Evolutionary conservation across 1,140 invertebrate species (phyloP), one percentile per base, ranked within the genome.

Genomic region (Anoplophora glabripennis): DNA sequence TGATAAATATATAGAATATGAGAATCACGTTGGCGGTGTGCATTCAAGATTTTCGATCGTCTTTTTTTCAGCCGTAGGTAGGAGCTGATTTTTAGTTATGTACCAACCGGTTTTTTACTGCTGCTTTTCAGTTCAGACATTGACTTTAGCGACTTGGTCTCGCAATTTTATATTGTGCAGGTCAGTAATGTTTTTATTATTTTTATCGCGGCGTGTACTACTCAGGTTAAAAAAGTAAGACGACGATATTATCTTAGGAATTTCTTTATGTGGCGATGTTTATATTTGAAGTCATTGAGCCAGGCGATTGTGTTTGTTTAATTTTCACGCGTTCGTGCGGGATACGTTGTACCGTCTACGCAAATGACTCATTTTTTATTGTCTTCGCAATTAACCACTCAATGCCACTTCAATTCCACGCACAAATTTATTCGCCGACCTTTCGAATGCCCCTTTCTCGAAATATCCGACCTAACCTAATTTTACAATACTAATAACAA

Each of bases 131-230:
- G 61, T 59, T 53, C 64, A 65, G 57, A 56, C 64, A 58, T 63
- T 63, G 61, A 66, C 61, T 66, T 56, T 58, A 53, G 49, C 54
- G 57, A 60, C 59, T 49, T 46, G 52, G 64, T 48, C 59, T 57
- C 57, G 58, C 61, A 56, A 66, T 63, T 66, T 64, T 63, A 61
- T 63, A 66, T 66, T 66, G 64, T 61, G 64, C 64, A 53, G 64
- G 64, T 66, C 64, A 66, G 64, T 66, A 64, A 66, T 66, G 64
- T 66, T 66, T 65, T 66, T 66, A 66, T 66, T 66, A 66, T 64
- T 61, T 64, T 66, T 66, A 66, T 63, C 61, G 53, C 55, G 17
- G 36, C 33, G 44, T 62, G 34, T 66, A 66, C 64, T 66, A 66
- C 46, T 56, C 60, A 42, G 37, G 4, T 42, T 51, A 59, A 66